Evolutionary conservation across 2,113 vertebrate species (phyloP), one percentile per base, ranked within the genome.

Genomic region (Heterochromis multidens): DNA sequence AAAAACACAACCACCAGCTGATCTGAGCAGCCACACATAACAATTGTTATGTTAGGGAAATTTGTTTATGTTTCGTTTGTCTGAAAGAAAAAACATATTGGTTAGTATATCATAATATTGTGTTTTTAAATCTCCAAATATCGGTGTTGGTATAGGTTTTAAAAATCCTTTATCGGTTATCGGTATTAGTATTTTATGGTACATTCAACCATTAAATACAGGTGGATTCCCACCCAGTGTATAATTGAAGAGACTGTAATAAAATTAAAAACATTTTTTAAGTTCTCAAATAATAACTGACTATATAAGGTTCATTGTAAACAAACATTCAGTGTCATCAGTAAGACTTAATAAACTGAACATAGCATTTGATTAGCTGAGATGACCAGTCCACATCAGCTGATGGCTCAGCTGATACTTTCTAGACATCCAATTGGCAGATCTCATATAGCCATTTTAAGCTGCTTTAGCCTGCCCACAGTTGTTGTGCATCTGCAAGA

Each of bases 141-240:
- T 40, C 3, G 9, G 37, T 10, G 35, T 37, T 8, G 35, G 35
- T 40, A 16, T 63, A 63, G 61, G 61, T 37, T 37, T 14, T 23
- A 23, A 65, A 23, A 63, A 37, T n/a, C 33, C 61, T 63, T n/a
- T 63, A 63, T 65, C 0, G 0, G 31, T n/a, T 63, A 63, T 65
- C 0, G 0, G 31, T 63, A 63, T 35, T 35, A 35, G 19, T 63
- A 40, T 40, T 25, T n/a, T n/a, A n/a, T n/a, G n/a, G n/a, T n/a
- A n/a, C n/a, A n/a, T n/a, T n/a, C n/a, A n/a, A n/a, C n/a, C n/a
- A n/a, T n/a, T 65, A 23, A 65, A 65, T 37, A 65, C 14, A 2
- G 21, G 12, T 33, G 31, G 31, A 33, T 33, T 33, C 31, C 31
- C 31, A 33, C 5, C 31, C 31, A 33, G 63, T 67, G 37, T 67